Evolutionary conservation across 2,888 invertebrate species (phyloP).

Genomic region (Tetragnatha montana): DNA sequence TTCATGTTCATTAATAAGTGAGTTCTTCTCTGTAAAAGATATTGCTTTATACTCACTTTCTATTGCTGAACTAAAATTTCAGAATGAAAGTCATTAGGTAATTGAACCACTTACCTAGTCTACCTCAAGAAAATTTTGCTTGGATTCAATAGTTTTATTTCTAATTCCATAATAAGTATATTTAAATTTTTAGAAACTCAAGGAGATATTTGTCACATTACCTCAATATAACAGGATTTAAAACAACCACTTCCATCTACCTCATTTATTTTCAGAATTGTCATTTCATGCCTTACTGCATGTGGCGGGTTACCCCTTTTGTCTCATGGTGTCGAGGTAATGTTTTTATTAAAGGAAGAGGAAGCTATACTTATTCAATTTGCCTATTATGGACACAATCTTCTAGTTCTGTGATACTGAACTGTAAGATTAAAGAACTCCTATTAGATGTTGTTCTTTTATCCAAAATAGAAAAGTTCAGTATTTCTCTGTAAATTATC

Average conservation of each 20-base stretch:
- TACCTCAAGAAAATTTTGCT: slow-evolving; percentile 49
- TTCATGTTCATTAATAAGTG: too few species aligned
- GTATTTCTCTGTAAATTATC: not conserved
- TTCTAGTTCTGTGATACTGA: not conserved
- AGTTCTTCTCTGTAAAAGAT: slow-evolving; percentile 8
- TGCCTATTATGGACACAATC: not conserved
- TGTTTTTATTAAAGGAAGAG: not conserved
- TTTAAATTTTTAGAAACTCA: slow-evolving; percentile 17
- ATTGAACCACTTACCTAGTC: slow-evolving; percentile 46
- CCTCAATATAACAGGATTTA: slow-evolving; percentile 51
- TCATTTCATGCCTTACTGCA: slow-evolving; percentile 47
- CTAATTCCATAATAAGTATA: not conserved
- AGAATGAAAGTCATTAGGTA: slow-evolving; percentile 33
- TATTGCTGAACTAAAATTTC: slow-evolving; percentile 20
- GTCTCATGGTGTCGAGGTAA: not conserved
- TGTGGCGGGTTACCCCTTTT: slow-evolving; percentile 2
- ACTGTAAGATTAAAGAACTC: not conserved
- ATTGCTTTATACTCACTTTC: not conserved
- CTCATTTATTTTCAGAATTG: slow-evolving; percentile 61
- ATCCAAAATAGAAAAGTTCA: not conserved
- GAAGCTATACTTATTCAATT: not conserved
- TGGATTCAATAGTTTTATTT: not conserved
- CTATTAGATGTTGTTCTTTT: not conserved
- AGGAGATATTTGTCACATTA: slow-evolving; percentile 25
- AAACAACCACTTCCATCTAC: slow-evolving; percentile 48